A percentile compares a stretch with the other conserved stretches of the same genome.
Evolutionary conservation across 2,888 invertebrate species (phyloP).

Genomic region (Neocrepidodera transversa): DNA sequence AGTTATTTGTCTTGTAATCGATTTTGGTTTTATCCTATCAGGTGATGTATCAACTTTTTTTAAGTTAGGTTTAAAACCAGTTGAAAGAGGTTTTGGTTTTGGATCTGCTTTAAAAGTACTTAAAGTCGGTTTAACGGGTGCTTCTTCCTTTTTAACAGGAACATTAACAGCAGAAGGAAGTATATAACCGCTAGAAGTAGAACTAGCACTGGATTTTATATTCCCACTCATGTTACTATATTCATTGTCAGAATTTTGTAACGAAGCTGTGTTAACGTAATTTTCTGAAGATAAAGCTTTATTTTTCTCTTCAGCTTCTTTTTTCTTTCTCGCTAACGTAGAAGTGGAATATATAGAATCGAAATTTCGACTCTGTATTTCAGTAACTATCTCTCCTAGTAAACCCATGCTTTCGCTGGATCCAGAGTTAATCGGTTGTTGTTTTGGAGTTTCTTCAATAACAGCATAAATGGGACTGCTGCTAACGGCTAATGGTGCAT

Average conservation of each 20-base stretch:
- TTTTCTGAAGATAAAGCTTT: conserved; percentile 60
- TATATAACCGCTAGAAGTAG: conserved; percentile 76
- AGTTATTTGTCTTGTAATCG: conserved; percentile 45
- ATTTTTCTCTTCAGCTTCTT: conserved; percentile 58
- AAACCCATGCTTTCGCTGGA: conserved; percentile 78
- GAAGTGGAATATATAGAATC: conserved; percentile 88
- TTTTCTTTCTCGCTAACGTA: conserved; percentile 71
- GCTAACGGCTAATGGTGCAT: conserved; percentile 64
- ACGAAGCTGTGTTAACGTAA: conserved; percentile 67
- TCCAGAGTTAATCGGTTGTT: conserved; percentile 58
- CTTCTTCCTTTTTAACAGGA: conserved; percentile 58
- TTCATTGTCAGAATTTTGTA: conserved; percentile 62
- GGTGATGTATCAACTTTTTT: conserved; percentile 40
- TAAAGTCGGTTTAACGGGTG: conserved; percentile 41
- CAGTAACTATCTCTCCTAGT: conserved; percentile 85
- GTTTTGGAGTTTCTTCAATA: conserved; percentile 72
- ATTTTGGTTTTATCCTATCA: conserved; percentile 37
- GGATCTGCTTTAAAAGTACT: conserved; percentile 50
- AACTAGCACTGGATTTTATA: conserved; percentile 60
- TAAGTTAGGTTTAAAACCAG: conserved; percentile 33
- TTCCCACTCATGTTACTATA: conserved; percentile 68
- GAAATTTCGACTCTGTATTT: conserved; percentile 85
- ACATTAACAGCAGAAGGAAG: conserved; percentile 76
- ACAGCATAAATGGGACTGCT: conserved; percentile 86
- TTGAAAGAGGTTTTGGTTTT: conserved; percentile 43